Conservation (phyloP, 2,888 invertebrate species). For the Melanchra persicariae region DNA sequence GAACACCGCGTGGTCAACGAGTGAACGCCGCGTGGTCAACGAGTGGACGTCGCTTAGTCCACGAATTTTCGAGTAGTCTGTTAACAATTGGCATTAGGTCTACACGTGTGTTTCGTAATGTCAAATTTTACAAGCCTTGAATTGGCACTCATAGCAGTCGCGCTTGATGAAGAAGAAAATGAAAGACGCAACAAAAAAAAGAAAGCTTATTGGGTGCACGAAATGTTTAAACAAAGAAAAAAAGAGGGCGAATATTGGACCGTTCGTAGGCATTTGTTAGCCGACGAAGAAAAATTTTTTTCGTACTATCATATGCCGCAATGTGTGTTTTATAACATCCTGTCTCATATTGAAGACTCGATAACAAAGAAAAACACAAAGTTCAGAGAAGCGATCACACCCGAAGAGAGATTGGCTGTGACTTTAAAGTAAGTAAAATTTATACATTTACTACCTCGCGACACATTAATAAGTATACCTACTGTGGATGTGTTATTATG, state of each 20-base stretch:
- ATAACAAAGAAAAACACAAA: slow-evolving; percentile 39
- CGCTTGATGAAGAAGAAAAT: slow-evolving; percentile 5
- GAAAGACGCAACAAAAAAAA: neutral
- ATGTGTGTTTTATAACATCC: slow-evolving; percentile 36
- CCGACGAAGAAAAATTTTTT: slow-evolving; percentile 29
- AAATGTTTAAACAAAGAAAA: slow-evolving; percentile 17
- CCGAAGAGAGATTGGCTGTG: slow-evolving; percentile 38
- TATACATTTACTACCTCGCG: slow-evolving; percentile 7
- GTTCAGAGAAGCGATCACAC: slow-evolving; percentile 39
- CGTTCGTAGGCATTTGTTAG: slow-evolving; percentile 27
- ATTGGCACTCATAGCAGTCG: neutral
- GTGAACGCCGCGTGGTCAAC: slow-evolving; percentile 18
- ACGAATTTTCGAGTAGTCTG: neutral
- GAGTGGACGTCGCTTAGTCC: neutral
- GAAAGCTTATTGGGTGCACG: slow-evolving; percentile 2
- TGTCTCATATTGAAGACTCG: slow-evolving; percentile 24
- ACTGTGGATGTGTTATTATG: slow-evolving; percentile 5
- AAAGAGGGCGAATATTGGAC: slow-evolving; percentile 35
- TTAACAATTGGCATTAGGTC: neutral
- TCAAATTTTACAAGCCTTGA: neutral
- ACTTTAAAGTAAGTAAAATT: slow-evolving; percentile 28
- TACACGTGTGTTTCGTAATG: neutral
- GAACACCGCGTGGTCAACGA: slow-evolving; percentile 16
- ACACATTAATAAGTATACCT: slow-evolving; percentile 5
- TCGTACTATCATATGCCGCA: slow-evolving; percentile 32